Base-by-base conservation (phyloP, 2,888 invertebrate species). In the Oeneis ivallda region DNA sequence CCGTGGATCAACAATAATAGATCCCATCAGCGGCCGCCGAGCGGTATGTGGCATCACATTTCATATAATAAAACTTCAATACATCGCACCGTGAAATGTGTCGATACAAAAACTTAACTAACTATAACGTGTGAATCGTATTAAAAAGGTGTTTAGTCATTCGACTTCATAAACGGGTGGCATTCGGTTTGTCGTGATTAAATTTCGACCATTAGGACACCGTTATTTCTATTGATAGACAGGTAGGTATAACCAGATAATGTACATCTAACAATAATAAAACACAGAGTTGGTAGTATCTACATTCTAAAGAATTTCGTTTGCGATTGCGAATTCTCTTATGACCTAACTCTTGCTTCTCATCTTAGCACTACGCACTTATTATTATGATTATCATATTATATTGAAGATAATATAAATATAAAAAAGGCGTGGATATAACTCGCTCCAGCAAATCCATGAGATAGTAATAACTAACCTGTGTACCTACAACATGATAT, bases 121-220 rank as follows among this genome's bases (percentile, higher is more conserved):
- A 88, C 87, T 89, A 92, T 91, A 91, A 92, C 92, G 91, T 92
- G 92, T 92, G 92, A 92, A 92, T 89, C 90, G 90, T 91, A 92
- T 92, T 90, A 92, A 91, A 92, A 92, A 90, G 82, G 76, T 92
- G 92, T 91, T 87, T 82, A 92, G 92, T 92, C 92, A 92, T 90
- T 83, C 88, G 83, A 78, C 85, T 89, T 90, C 90, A 91, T 90
- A 90, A 92, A 89, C 89, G 89, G 86, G 86, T 92, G 85, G 87
- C 90, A 89, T 91, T 92, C 91, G 88, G 69, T 87, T 89, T 89
- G 88, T 89, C 84, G 89, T 91, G 91, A 92, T 92, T 91, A 91
- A 90, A 92, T 90, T 90, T 89, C 81, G 82, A 85, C 89, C 84
- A 90, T 89, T 89, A 88, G 84, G 77, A 83, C 83, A 83, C 89